Conservation (phyloP, 2,797 vertebrate species). For the Monodelphis domestica region DNA sequence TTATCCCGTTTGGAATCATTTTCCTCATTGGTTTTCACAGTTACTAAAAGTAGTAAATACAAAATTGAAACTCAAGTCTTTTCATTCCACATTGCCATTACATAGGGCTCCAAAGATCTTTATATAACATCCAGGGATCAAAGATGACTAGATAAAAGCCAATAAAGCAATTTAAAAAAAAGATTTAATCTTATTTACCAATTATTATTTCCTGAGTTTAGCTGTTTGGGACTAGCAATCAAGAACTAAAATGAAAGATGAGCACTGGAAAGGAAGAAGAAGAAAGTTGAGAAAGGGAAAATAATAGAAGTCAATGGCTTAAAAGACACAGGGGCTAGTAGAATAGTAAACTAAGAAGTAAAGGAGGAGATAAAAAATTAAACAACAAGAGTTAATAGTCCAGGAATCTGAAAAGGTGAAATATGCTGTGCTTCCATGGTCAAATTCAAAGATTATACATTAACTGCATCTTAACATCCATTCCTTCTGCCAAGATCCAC, state of each 20-base stretch:
- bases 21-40: background rate
- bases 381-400: background rate
- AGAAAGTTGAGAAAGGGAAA: background rate
- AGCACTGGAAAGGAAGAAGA: background rate
- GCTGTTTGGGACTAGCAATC: background rate
- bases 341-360: background rate
- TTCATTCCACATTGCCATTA: background rate
- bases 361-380: background rate
- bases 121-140: background rate
- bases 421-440: accelerated
- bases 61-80: background rate
- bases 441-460: background rate
- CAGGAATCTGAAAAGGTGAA: accelerated
- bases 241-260: background rate
- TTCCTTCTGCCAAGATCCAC: background rate
- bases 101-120: background rate
- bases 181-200: background rate
- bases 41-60: background rate
- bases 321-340: background rate
- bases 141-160: background rate
- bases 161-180: background rate
- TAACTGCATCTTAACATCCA: background rate
- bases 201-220: background rate
- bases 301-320: background rate
- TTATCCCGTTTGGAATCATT: background rate